A percentile compares a stretch with the other conserved stretches of the same genome.
Evolutionary conservation across 2,113 vertebrate genomes (phyloP).

Genomic region (Kryptolebias marmoratus): DNA sequence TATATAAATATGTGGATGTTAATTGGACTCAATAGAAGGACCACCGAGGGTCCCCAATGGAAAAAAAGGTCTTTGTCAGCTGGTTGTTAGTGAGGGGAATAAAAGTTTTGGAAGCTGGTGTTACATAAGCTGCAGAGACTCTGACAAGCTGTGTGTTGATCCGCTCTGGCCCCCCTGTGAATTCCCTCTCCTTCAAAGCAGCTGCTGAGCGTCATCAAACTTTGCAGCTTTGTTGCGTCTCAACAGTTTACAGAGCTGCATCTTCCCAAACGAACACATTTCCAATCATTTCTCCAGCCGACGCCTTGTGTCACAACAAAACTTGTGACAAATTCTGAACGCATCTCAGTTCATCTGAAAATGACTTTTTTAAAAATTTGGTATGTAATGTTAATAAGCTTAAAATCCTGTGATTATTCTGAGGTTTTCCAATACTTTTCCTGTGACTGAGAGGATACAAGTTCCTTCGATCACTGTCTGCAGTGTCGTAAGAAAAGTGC

Average conservation of each 20-base stretch:
- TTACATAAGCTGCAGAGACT: constrained; percentile 67
- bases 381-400: constrained; percentile 24
- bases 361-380: no score
- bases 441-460: constrained; percentile 1
- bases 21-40: constrained; percentile 18
- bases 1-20: background rate
- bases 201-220: constrained; percentile 53
- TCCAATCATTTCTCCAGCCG: constrained; percentile 9
- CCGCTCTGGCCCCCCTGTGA: constrained; percentile 48
- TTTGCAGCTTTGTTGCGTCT: constrained; percentile 38
- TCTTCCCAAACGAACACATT: background rate
- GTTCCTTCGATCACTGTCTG: constrained; percentile 11
- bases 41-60: constrained; percentile 8
- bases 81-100: constrained; percentile 55
- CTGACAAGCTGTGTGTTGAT: constrained; percentile 59
- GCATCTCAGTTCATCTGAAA: no score
- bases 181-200: constrained; percentile 60
- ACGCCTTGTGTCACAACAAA: background rate
- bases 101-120: constrained; percentile 44
- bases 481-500: constrained; percentile 21
- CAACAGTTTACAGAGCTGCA: constrained; percentile 31
- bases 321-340: constrained; percentile 19
- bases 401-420: constrained; percentile 23
- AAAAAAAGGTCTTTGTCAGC: constrained; percentile 25
- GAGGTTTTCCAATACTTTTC: constrained; percentile 6